phyloP scores from a whole-genome alignment of 2,113 vertebrate species.

The Gambusia affinis region DNA sequence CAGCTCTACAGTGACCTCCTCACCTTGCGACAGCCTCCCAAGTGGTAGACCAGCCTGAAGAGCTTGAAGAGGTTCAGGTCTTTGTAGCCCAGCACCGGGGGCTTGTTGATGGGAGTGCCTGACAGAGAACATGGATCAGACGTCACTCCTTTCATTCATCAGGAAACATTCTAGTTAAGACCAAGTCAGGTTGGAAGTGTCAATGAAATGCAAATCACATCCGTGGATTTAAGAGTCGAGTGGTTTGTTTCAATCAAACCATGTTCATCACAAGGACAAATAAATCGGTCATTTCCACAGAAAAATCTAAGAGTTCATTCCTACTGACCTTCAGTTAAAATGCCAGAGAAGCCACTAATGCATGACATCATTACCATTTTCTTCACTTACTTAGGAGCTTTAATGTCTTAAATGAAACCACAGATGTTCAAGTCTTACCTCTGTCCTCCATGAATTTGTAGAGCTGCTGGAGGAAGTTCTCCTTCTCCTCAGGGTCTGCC shows the following conservation, averaged over 20 bases:
- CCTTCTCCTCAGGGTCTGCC: conserved; percentile 94
- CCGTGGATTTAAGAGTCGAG: too few species aligned
- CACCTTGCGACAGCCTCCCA: conserved; percentile 95
- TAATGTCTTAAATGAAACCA: too few species aligned
- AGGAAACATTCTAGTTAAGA: neutral
- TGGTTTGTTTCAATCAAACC: too few species aligned
- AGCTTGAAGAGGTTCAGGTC: conserved; percentile 99
- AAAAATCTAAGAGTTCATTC: too few species aligned
- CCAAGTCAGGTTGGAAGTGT: too few species aligned
- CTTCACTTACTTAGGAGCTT: too few species aligned
- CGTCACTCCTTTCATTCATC: neutral
- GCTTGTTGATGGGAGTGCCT: conserved; percentile 99
- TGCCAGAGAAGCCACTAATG: too few species aligned
- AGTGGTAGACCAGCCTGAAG: conserved; percentile 92
- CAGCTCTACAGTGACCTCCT: conserved; percentile 53
- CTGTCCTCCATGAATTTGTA: conserved; percentile 99
- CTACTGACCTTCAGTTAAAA: too few species aligned
- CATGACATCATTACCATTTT: too few species aligned
- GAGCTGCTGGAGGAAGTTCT: conserved; percentile 97
- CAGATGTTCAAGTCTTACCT: conserved; percentile 78
- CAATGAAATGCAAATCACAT: too few species aligned
- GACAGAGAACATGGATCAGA: neutral
- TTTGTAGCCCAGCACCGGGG: conserved; percentile 97
- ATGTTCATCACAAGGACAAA: too few species aligned
- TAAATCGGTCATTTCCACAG: too few species aligned